A percentile compares a stretch with the other conserved stretches of the same genome.
These are phyloP conservation scores for Intellagama lesueurii DNA, from an alignment of 2,797 vertebrate species.

Conservation along the genomic window DNA sequence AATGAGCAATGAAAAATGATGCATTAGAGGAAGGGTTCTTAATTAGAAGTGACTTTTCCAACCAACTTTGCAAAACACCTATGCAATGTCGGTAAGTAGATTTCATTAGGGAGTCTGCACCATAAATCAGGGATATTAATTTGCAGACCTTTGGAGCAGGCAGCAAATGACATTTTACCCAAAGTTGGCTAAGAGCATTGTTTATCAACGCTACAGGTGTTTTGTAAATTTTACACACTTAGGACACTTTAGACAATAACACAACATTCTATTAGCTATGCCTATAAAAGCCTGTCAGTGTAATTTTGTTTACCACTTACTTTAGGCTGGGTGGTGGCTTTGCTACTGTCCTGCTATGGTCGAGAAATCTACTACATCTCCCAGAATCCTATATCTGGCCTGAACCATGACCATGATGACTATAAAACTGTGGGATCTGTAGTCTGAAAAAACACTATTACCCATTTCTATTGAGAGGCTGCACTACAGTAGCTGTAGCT, in stretches of 20 bases:
- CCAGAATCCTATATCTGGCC: too few relatives aligned
- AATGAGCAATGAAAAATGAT: slow-evolving; percentile 43
- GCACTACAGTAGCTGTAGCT: too few relatives aligned
- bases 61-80: background rate
- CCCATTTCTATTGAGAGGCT: background rate
- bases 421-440: too few relatives aligned
- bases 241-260: background rate
- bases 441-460: too few relatives aligned
- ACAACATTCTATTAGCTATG: background rate
- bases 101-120: background rate
- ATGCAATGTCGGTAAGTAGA: background rate
- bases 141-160: background rate
- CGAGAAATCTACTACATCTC: background rate
- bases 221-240: background rate
- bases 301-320: background rate
- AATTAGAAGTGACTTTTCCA: slow-evolving; percentile 38
- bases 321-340: background rate
- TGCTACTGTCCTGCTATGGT: background rate
- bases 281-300: background rate
- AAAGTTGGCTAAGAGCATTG: slow-evolving; percentile 3
- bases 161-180: background rate
- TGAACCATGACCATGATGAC: too few relatives aligned
- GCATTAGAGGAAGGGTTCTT: slow-evolving; percentile 18
- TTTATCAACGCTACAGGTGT: background rate
- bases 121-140: background rate